Conservation (phyloP, 2,888 invertebrate genomes). For the Latheticus oryzae region DNA sequence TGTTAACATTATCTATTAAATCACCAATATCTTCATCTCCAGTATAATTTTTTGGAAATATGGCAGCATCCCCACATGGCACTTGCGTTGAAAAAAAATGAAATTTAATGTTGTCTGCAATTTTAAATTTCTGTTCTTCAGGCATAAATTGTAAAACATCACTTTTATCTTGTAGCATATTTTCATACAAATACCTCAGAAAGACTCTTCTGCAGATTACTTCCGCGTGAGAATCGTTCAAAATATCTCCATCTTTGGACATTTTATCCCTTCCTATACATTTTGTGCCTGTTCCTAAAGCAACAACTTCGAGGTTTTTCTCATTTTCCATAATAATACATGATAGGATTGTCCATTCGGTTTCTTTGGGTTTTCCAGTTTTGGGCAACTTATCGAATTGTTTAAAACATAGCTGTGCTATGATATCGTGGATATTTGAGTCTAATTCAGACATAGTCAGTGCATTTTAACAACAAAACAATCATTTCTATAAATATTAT, state of each 20-base stretch:
- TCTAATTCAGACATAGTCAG: constrained; percentile 2
- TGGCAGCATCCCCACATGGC: constrained; percentile 95
- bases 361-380: constrained; percentile 80
- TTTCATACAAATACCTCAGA: constrained; percentile 78
- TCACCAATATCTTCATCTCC: constrained; percentile 54
- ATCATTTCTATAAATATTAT: no score
- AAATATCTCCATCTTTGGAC: constrained; percentile 74
- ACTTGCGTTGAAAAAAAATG: constrained; percentile 89
- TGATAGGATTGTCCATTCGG: constrained; percentile 88
- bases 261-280: constrained; percentile 82
- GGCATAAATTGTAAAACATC: no score
- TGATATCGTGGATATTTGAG: constrained; percentile 52
- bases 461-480: no score
- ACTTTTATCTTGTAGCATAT: no score
- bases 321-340: constrained; percentile 73
- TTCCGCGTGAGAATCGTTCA: constrained; percentile 95
- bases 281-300: constrained; percentile 93
- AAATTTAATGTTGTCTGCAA: constrained; percentile 72
- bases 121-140: constrained; percentile 44
- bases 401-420: constrained; percentile 72
- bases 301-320: constrained; percentile 71
- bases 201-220: constrained; percentile 86
- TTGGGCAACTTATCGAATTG: constrained; percentile 76
- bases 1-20: constrained; percentile 78
- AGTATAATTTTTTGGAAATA: constrained; percentile 76